phyloP scores from a whole-genome alignment of 2,113 vertebrate genomes.

The Nothobranchius kuhntae region DNA sequence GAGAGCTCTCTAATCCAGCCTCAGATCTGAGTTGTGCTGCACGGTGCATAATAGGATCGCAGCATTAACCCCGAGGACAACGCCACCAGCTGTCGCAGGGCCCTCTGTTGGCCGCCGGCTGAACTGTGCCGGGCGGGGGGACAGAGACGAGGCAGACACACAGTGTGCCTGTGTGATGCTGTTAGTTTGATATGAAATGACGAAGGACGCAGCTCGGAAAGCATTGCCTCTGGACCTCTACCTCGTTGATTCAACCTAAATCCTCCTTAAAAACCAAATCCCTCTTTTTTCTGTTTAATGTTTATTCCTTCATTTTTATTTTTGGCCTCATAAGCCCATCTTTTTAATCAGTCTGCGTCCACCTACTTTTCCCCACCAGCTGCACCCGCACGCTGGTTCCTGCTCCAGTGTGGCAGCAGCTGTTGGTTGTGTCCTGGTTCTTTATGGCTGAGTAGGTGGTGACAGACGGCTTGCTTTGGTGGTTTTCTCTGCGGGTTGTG shows the following conservation, averaged over 20 bases:
- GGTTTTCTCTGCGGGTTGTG: slow-evolving; percentile 38
- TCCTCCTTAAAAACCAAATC: background rate
- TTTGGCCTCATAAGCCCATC: slow-evolving; percentile 6
- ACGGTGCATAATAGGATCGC: slow-evolving; percentile 90
- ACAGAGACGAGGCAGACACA: slow-evolving; percentile 28
- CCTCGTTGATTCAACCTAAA: slow-evolving; percentile 24
- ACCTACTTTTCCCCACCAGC: slow-evolving; percentile 9
- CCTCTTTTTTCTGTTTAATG: background rate
- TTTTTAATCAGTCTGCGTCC: slow-evolving; percentile 7
- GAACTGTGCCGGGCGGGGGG: slow-evolving; percentile 65
- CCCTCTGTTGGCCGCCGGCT: slow-evolving; percentile 78
- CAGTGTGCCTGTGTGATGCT: slow-evolving; percentile 70
- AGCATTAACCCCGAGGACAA: slow-evolving; percentile 89
- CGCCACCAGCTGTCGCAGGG: slow-evolving; percentile 84
- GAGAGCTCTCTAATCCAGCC: slow-evolving; percentile 91
- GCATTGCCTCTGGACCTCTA: slow-evolving; percentile 50
- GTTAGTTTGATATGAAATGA: slow-evolving; percentile 76
- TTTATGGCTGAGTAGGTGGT: slow-evolving; percentile 69
- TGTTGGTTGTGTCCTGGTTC: slow-evolving; percentile 33
- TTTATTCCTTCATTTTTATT: background rate
- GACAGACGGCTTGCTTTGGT: slow-evolving; percentile 28
- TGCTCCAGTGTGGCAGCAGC: slow-evolving; percentile 10
- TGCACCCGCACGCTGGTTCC: background rate
- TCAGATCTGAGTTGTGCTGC: slow-evolving; percentile 86
- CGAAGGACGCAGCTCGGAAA: slow-evolving; percentile 50